These are phyloP conservation scores for Protosalanx chinensis DNA, from an alignment of 2,797 vertebrate species.

Conservation along the genomic window DNA sequence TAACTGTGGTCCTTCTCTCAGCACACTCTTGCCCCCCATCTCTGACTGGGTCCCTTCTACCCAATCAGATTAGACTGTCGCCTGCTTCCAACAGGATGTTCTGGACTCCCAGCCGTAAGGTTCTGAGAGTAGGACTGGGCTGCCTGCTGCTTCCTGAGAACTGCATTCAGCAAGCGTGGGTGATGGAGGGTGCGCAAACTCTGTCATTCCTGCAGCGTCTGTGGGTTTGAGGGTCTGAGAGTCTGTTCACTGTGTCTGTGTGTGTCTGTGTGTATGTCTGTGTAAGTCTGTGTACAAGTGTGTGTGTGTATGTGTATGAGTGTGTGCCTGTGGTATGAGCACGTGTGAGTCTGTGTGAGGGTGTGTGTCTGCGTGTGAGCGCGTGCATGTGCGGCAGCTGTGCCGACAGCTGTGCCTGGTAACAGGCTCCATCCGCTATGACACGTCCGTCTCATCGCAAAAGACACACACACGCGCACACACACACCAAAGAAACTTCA, in stretches of 20 bases:
- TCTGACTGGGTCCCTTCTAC: no score
- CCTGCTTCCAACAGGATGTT: neutral
- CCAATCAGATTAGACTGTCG: no score
- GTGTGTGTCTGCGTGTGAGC: constrained; percentile 44
- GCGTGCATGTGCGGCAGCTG: constrained; percentile 53
- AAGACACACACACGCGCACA: neutral
- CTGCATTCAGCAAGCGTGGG: neutral
- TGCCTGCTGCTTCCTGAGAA: neutral
- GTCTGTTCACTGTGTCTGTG: neutral
- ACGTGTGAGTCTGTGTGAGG: constrained; percentile 9
- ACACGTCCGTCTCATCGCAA: constrained; percentile 10
- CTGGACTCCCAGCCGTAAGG: neutral
- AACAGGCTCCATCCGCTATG: constrained; percentile 47
- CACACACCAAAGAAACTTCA: neutral
- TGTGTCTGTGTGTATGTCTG: constrained; percentile 7
- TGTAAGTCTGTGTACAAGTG: constrained; percentile 17
- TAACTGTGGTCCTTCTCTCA: no score
- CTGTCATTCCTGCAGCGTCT: constrained; percentile 41
- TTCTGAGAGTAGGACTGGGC: neutral
- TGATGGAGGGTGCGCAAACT: neutral
- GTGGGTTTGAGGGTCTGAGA: neutral
- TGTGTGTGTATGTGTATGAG: constrained; percentile 5
- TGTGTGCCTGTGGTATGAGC: neutral
- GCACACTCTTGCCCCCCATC: no score
- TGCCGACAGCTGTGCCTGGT: constrained; percentile 62